Evolutionary conservation across 2,888 invertebrate genomes (phyloP), one percentile per base, ranked within the genome.

Genomic region (Digitonthophagus gazella): DNA sequence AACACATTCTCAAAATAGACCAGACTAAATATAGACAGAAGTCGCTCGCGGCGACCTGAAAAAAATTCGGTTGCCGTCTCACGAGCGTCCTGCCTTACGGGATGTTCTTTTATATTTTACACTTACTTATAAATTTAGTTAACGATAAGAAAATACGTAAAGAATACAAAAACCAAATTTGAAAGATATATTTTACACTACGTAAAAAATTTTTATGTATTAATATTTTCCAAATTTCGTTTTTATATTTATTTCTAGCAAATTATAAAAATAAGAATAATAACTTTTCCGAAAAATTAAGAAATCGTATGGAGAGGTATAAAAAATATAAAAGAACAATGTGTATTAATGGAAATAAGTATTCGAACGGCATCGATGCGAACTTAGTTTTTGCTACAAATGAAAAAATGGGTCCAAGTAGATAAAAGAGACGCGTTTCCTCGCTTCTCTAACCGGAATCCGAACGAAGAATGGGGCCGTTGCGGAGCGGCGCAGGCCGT

Each of bases 391-490:
- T 44, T 44, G 28, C 6, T 5, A 11, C 28, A 44, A 44, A 44
- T 8, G 11, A 44, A 44, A 44, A 44, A 44, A 44, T 44, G 28
- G 28, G 28, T 44, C 28, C 28, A 44, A 44, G 28, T 44, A 44
- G 28, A 44, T 44, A 44, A 44, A 44, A 11, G 28, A 44, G 6
- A 44, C 28, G 28, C 28, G 3, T 75, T 74, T 74, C 74, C 72
- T 74, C 74, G 74, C 73, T 72, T 75, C 75, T 73, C 72, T 71
- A 71, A 76, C 72, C 72, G 72, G 74, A 75, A 74, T 15, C 16
- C 28, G 18, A 20, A 61, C 18, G 61, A 61, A 61, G 58, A 58
- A 58, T 5, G 58, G 15, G 15, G 18, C 15, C 61, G 20, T 16
- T 11, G 20, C n/a, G 61, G 20, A 16, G 61, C 71, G 66, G 71